Evolutionary conservation across 2,797 vertebrate species (phyloP), one percentile per base, ranked within the genome.

Genomic region (Echiichthys vipera): DNA sequence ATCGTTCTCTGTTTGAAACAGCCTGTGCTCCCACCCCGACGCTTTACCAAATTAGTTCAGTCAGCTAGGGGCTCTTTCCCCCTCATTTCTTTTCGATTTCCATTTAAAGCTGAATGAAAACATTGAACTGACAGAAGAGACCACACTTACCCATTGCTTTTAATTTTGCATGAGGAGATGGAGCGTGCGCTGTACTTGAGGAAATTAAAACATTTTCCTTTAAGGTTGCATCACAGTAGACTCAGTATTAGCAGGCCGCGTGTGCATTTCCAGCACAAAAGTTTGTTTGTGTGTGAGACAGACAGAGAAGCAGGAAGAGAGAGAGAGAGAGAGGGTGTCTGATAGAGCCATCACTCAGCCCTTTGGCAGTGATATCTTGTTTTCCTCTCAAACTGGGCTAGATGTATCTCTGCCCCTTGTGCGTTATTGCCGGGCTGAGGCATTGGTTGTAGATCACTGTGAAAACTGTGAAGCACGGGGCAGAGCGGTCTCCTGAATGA

Each of bases 301-400:
- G 68, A 72, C 37, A 22, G 59, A 71, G 71, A 61, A 58, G 74
- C 78, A 71, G 67, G 51, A 65, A 63, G 54, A 62, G 68, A 46
- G 42, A 73, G 67, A 61, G 65, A 65, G 73, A 17, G 20, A 25
- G 34, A 39, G 27, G 51, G 47, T 73, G 68, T 74, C 37, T 85
- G 83, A 91, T 88, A 83, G 91, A 91, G 83, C 77, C 83, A 93
- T 94, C 88, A 88, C 87, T 93, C 91, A 90, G 77, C 54, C 82
- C 81, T 66, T 62, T 92, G 91, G 89, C 92, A 90, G 75, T 88
- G 90, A 91, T 91, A 83, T 91, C 89, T 94, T 93, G 90, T 94
- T 93, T 93, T 87, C 74, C 87, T 90, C 78, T 65, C 70, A 76
- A 84, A 80, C 87, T 79, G 71, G 72, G 73, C 77, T 58, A 57